Evolutionary conservation across 1,140 invertebrate genomes (phyloP).

Genomic region (Zophobas morio): DNA sequence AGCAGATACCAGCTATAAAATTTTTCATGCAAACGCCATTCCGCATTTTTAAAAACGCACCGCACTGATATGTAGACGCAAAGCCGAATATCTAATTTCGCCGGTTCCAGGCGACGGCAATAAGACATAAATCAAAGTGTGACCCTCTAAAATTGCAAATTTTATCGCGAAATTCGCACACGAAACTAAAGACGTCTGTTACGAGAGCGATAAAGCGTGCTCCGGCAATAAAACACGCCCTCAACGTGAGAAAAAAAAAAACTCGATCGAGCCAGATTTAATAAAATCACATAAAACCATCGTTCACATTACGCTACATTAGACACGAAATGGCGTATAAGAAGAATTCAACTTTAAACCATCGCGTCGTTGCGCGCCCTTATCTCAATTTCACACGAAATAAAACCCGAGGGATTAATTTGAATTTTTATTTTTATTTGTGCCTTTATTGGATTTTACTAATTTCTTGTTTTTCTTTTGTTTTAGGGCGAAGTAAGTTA

Average conservation of each 20-base stretch:
- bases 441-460: constrained; percentile 54
- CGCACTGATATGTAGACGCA: neutral
- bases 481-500: constrained; percentile 66
- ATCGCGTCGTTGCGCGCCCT: constrained; percentile 14
- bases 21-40: neutral
- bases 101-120: neutral
- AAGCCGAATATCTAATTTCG: constrained; percentile 8
- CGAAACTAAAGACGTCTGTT: constrained; percentile 29
- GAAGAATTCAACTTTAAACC: constrained; percentile 39
- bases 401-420: constrained; percentile 45
- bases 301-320: constrained; percentile 37
- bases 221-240: constrained; percentile 25
- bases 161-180: constrained; percentile 26
- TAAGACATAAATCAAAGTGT: constrained; percentile 23
- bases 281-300: constrained; percentile 41
- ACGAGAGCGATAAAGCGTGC: constrained; percentile 15
- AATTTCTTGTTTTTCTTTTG: constrained; percentile 64
- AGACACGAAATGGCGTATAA: constrained; percentile 41
- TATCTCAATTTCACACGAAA: constrained; percentile 53
- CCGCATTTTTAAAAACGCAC: too few relatives aligned
- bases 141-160: constrained; percentile 28
- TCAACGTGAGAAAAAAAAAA: constrained; percentile 18
- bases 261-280: constrained; percentile 26
- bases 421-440: constrained; percentile 46
- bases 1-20: neutral